Percentiles rank a stretch among this genome's conserved stretches.
These are phyloP conservation scores for Ditula angustiorana DNA, from an alignment of 2,888 invertebrate species.

Conservation along the genomic window DNA sequence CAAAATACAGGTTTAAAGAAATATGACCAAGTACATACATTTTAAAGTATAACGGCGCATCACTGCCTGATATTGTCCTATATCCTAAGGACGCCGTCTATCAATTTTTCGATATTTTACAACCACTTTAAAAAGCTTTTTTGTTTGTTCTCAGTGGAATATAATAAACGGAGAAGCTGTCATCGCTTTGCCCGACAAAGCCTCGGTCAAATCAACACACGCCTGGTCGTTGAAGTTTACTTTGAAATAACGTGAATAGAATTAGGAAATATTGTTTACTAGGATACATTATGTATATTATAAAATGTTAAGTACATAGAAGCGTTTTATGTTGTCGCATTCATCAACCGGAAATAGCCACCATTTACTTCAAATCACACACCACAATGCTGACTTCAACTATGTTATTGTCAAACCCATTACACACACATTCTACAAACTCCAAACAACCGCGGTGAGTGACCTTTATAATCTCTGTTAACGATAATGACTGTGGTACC, in stretches of 20 bases:
- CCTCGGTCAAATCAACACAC: conserved; percentile 64
- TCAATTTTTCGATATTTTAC: too few species aligned
- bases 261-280: not conserved
- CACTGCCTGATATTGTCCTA: too few species aligned
- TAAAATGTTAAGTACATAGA: not conserved
- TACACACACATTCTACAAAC: not conserved
- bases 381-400: not conserved
- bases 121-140: conserved; percentile 36
- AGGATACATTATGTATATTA: too few species aligned
- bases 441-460: not conserved
- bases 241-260: conserved; percentile 11
- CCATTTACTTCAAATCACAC: not conserved
- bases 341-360: not conserved
- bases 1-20: too few species aligned
- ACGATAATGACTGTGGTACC: not conserved
- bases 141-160: conserved; percentile 73
- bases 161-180: conserved; percentile 57
- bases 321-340: not conserved
- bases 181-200: conserved; percentile 72
- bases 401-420: not conserved
- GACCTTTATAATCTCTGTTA: not conserved
- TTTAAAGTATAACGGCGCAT: too few species aligned
- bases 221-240: conserved; percentile 58
- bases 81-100: too few species aligned
- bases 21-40: too few species aligned